Percentiles rank a stretch among this genome's conserved stretches.
Conservation (phyloP, 2,797 vertebrate genomes). For the Mormyrops boulengeri region DNA sequence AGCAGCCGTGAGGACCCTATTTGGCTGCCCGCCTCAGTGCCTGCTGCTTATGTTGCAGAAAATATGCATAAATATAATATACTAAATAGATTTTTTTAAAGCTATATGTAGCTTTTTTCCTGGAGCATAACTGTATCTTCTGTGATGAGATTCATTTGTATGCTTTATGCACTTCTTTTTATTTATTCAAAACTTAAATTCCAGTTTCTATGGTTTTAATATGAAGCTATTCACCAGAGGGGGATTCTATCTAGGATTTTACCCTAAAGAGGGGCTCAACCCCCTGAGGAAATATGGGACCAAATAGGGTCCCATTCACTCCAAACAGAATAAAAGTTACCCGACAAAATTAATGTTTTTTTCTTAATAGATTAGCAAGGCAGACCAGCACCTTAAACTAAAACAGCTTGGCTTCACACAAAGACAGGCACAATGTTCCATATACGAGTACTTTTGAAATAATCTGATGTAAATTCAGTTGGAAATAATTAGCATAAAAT, state of each 20-base stretch:
- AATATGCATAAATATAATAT: not conserved
- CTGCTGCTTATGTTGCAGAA: not conserved
- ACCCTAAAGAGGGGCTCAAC: not conserved
- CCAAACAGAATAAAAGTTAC: not conserved
- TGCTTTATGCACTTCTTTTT: not conserved
- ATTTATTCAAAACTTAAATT: not conserved
- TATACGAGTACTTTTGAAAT: not conserved
- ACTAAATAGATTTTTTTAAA: not conserved
- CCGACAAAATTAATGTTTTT: not conserved
- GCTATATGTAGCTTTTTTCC: not conserved
- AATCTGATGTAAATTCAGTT: not conserved
- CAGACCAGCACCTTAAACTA: not conserved
- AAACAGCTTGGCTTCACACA: not conserved
- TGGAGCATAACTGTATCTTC: not conserved
- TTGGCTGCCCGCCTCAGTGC: not conserved
- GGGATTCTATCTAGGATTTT: not conserved
- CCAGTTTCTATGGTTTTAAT: not conserved
- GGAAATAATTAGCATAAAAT: slow-evolving; percentile 1
- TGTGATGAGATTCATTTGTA: not conserved
- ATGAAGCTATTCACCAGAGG: not conserved
- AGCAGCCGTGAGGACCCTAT: not conserved
- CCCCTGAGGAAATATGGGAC: not conserved
- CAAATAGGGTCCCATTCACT: not conserved
- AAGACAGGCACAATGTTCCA: not conserved
- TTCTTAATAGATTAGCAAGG: not conserved